phyloP scores from a whole-genome alignment of 2,888 invertebrate genomes.

The Nematopogon swammerdamellus region DNA sequence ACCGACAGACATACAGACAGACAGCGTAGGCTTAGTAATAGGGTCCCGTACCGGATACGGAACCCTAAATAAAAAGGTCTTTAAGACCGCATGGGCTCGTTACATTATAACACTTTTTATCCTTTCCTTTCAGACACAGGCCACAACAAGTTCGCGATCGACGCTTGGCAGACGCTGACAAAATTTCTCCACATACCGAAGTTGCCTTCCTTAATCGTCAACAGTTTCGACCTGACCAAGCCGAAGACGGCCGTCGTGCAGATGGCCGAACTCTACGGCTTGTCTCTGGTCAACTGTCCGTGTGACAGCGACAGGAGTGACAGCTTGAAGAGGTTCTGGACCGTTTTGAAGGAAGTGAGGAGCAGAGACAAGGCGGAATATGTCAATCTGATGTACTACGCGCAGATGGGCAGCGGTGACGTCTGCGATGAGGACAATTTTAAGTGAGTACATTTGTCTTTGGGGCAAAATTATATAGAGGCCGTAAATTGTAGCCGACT shows the following conservation, averaged over 20 bases:
- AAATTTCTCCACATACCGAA: slow-evolving; percentile 19
- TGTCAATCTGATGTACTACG: slow-evolving; percentile 22
- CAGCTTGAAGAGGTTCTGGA: slow-evolving; percentile 16
- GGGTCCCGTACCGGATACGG: no score
- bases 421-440: slow-evolving; percentile 23
- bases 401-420: slow-evolving; percentile 16
- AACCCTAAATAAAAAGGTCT: no score
- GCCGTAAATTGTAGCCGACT: no score
- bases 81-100: no score
- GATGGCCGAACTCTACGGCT: slow-evolving; percentile 21
- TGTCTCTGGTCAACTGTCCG: slow-evolving; percentile 15
- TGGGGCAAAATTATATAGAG: no score
- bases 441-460: slow-evolving; percentile 23
- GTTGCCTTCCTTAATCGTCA: slow-evolving; percentile 15
- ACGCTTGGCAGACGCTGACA: slow-evolving; percentile 14
- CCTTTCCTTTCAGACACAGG: slow-evolving; percentile 4
- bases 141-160: slow-evolving; percentile 11
- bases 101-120: no score
- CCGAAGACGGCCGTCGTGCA: slow-evolving; percentile 9
- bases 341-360: slow-evolving; percentile 14
- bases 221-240: slow-evolving; percentile 8
- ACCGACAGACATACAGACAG: no score
- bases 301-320: not conserved
- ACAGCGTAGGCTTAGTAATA: no score
- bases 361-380: slow-evolving; percentile 16